Evolutionary conservation across 1,140 invertebrate genomes (phyloP), one percentile per base, ranked within the genome.

Genomic region (Eurosta solidaginis): DNA sequence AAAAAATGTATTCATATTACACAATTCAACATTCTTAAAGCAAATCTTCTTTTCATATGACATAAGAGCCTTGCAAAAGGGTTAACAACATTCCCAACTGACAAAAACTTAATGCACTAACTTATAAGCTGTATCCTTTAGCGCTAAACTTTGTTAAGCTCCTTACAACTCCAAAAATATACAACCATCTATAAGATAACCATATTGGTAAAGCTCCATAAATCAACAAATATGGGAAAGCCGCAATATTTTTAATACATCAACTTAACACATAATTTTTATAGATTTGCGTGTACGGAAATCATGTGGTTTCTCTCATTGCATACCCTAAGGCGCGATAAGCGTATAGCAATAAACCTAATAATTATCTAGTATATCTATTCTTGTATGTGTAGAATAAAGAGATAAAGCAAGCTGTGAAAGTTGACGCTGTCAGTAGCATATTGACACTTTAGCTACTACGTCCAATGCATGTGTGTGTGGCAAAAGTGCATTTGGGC

Each of bases 191-290:
- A 33, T 20, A 33, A n/a, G 5, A 20, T 33, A 27, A 12, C 27
- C 12, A 4, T 27, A 29, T 7, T 10, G 9, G 29, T 33, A 29
- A 20, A 29, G 17, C 6, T 1, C 3, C 33, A 20, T 42, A 68
- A 68, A 68, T 68, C 59, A 68, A 40, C 59, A 68, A 68, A 40
- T 33, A 68, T 52, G 20, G 7, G n/a, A 52, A n/a, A n/a, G n/a
- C n/a, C n/a, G n/a, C n/a, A n/a, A n/a, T n/a, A n/a, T n/a, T n/a
- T n/a, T n/a, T n/a, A n/a, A n/a, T n/a, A n/a, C n/a, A n/a, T n/a
- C n/a, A n/a, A n/a, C n/a, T n/a, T n/a, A n/a, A n/a, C n/a, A n/a
- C n/a, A n/a, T n/a, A n/a, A n/a, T n/a, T 68, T 68, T 68, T 68
- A 22, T 52, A 52, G 20, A n/a, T 22, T 2, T 22, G 49, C 49